Percentiles rank a stretch among this genome's conserved stretches.
These are phyloP conservation scores for Rhincodon typus DNA, from an alignment of 2,797 vertebrate species.

Conservation along the genomic window DNA sequence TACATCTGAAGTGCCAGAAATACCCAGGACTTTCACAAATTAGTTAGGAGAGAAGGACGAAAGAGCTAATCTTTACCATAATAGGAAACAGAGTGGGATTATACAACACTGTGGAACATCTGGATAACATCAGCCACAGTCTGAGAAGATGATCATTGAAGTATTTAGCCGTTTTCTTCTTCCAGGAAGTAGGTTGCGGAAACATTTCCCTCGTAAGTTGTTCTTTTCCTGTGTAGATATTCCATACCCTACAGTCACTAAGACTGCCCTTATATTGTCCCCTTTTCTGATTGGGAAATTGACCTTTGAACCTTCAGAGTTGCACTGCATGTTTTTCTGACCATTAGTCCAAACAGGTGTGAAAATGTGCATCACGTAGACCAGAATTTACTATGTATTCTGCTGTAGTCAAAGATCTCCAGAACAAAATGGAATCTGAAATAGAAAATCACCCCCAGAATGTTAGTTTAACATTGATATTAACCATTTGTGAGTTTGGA, in stretches of 20 bases:
- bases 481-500: not conserved
- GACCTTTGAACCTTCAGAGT: not conserved
- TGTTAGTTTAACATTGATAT: not conserved
- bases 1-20: not conserved
- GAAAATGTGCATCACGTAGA: not conserved
- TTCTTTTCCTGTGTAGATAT: not conserved
- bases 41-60: not conserved
- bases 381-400: not conserved
- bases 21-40: not conserved
- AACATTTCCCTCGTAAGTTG: not conserved
- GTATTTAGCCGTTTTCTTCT: not conserved
- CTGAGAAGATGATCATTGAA: not conserved
- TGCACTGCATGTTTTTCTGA: not conserved
- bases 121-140: not conserved
- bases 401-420: not conserved
- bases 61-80: not conserved
- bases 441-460: not conserved
- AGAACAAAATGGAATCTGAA: not conserved
- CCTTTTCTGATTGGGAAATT: not conserved
- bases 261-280: not conserved
- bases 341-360: not conserved
- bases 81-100: not conserved
- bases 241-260: not conserved
- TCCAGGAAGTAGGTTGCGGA: not conserved
- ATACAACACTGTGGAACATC: not conserved